Base-by-base conservation (phyloP, 2,113 vertebrate genomes). In the Alethe diademata region DNA sequence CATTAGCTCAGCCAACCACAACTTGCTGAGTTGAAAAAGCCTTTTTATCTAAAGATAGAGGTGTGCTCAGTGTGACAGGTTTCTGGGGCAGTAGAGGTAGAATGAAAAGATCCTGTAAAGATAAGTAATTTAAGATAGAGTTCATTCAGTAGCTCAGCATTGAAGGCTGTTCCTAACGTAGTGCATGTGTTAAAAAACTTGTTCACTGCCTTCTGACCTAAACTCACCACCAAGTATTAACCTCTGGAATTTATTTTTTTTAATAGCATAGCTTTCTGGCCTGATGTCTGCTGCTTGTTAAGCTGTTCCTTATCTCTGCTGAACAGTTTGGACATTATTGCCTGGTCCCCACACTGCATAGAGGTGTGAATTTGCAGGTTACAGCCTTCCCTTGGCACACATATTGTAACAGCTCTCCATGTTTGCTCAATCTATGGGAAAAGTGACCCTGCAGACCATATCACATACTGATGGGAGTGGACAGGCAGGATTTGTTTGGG, bases 21-120 rank as follows among this genome's bases (percentile, higher is more conserved):
- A 56, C 78, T 83, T 74, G 60, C 90, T 88, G 95, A 92, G 85
- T 74, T 93, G 60, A 96, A 90, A 91, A 94, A 86, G 26, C 9
- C 29, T 72, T 95, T 95, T 82, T 62, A 85, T 92, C 91, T 92
- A 79, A 95, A 96, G 87, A 91, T 43, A 96, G 86, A 91, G 71
- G 38, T 48, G 50, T 70, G 47, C 51, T 91, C 66, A 66, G 54
- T 26, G 42, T 78, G 94, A 90, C 87, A 78, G 47, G 42, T 76
- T 83, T 88, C 67, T 78, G 31, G 90, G 85, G 26, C 67, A 85
- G 50, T 14, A 70, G 33, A 76, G 40, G 62, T 20, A 92, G 78
- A 93, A 87, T 64, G 60, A 79, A 90, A 90, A 90, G 71, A 88
- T 74, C 25, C 64, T 83, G 78, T 85, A 94, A 79, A 93, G 90